These are phyloP conservation scores for Helogale parvula DNA, from an alignment of 2,113 vertebrate genomes.

Conservation along the genomic window DNA sequence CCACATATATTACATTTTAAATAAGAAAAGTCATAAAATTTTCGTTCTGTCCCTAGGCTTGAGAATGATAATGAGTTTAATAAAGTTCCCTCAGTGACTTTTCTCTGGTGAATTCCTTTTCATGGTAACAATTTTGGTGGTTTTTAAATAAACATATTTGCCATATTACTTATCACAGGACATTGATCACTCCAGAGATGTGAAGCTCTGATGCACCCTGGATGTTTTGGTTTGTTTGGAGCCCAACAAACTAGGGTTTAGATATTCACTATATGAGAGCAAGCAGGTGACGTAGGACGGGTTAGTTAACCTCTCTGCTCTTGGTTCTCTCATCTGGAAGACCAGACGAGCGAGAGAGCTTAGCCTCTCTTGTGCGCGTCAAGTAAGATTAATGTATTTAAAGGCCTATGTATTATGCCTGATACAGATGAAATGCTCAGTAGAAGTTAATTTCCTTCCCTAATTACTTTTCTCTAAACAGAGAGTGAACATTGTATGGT, in stretches of 20 bases:
- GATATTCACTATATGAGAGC: background rate
- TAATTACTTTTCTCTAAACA: background rate
- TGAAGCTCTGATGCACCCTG: background rate
- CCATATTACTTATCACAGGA: background rate
- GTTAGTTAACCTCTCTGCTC: background rate
- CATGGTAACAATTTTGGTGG: background rate
- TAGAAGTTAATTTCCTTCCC: background rate
- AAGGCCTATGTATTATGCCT: background rate
- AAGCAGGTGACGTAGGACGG: background rate
- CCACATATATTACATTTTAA: background rate
- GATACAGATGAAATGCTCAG: background rate
- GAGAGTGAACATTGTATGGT: background rate
- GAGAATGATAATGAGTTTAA: background rate
- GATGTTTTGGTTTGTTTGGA: background rate
- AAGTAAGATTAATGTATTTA: background rate
- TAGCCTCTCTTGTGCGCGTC: background rate
- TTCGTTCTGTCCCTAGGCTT: background rate
- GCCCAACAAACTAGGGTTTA: background rate
- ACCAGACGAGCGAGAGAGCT: background rate
- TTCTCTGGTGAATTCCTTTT: background rate
- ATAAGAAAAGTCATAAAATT: background rate
- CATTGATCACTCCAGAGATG: background rate
- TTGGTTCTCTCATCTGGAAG: background rate
- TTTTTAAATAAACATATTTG: background rate
- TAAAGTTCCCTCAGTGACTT: background rate